These are phyloP conservation scores for Rhadina sibilatrix DNA, from an alignment of 2,113 vertebrate species.

Conservation along the genomic window DNA sequence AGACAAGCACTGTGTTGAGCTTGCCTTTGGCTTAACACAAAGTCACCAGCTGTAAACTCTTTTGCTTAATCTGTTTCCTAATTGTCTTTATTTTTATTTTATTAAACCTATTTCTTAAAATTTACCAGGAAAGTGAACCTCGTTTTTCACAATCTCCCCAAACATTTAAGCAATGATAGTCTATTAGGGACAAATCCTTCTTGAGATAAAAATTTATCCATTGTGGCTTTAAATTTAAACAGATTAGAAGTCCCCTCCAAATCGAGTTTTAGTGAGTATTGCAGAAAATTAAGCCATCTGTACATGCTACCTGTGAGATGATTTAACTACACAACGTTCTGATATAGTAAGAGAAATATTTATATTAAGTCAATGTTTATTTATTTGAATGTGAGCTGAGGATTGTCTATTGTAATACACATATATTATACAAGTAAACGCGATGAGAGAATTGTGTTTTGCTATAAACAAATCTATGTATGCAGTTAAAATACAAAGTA, in stretches of 20 bases:
- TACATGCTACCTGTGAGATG: conserved; percentile 10
- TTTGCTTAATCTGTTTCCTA: too few relatives aligned
- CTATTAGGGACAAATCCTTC: neutral
- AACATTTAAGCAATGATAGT: neutral
- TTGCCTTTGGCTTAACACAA: too few relatives aligned
- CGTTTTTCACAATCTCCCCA: neutral
- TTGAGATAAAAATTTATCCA: neutral
- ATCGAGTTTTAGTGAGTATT: conserved; percentile 41
- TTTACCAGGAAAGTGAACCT: too few relatives aligned
- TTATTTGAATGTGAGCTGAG: conserved; percentile 18
- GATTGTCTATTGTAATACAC: neutral
- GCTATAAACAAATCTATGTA: neutral
- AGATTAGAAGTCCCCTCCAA: conserved; percentile 23
- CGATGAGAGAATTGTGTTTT: neutral
- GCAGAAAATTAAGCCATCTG: conserved; percentile 52
- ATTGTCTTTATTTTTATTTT: too few relatives aligned
- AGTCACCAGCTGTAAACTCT: too few relatives aligned
- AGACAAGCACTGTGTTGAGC: too few relatives aligned
- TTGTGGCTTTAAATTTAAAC: conserved; percentile 41
- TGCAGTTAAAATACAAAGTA: neutral
- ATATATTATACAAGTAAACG: neutral
- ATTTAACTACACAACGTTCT: conserved; percentile 46
- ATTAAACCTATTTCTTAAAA: too few relatives aligned
- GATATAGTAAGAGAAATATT: conserved; percentile 15
- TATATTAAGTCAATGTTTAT: conserved; percentile 33